A percentile compares a stretch with the other conserved stretches of the same genome.
These are phyloP conservation scores for Cheilosia variabilis DNA, from an alignment of 2,888 invertebrate genomes.

Conservation along the genomic window DNA sequence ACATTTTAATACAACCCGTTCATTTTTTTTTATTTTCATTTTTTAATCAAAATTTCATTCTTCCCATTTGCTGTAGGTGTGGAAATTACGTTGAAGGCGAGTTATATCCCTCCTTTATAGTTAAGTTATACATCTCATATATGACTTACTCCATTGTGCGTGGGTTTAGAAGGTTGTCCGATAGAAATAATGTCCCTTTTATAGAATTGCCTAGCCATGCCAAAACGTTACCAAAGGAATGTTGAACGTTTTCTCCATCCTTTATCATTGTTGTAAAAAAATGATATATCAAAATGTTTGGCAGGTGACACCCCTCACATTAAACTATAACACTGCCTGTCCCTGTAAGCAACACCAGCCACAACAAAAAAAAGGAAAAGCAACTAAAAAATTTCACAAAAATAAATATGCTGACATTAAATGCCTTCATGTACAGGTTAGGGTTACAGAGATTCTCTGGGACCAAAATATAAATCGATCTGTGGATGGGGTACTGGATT, in stretches of 20 bases:
- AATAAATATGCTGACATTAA: slow-evolving; percentile 42
- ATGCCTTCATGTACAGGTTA: slow-evolving; percentile 45
- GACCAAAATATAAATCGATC: slow-evolving; percentile 44
- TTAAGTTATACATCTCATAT: slow-evolving; percentile 49
- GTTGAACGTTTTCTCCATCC: background rate
- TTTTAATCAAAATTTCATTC: slow-evolving; percentile 52
- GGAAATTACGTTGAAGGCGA: background rate
- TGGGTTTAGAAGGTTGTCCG: background rate
- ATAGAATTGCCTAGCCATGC: slow-evolving; percentile 42
- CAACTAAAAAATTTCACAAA: slow-evolving; percentile 20
- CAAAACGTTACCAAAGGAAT: slow-evolving; percentile 33
- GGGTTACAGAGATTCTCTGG: slow-evolving; percentile 35
- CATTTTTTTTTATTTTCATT: slow-evolving; percentile 30
- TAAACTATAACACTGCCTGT: too few relatives aligned
- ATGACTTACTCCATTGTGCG: slow-evolving; percentile 25
- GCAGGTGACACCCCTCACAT: slow-evolving; percentile 8
- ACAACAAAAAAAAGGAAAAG: background rate
- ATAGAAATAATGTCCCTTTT: slow-evolving; percentile 26
- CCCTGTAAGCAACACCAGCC: background rate
- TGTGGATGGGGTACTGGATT: slow-evolving; percentile 8
- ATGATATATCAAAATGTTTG: slow-evolving; percentile 29
- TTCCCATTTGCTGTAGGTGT: background rate
- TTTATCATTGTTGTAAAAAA: slow-evolving; percentile 3
- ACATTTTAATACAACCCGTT: slow-evolving; percentile 22
- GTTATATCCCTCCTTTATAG: slow-evolving; percentile 4